Conservation (phyloP, 92 coral and sea anemone species). For the Phymanthus crucifer region DNA sequence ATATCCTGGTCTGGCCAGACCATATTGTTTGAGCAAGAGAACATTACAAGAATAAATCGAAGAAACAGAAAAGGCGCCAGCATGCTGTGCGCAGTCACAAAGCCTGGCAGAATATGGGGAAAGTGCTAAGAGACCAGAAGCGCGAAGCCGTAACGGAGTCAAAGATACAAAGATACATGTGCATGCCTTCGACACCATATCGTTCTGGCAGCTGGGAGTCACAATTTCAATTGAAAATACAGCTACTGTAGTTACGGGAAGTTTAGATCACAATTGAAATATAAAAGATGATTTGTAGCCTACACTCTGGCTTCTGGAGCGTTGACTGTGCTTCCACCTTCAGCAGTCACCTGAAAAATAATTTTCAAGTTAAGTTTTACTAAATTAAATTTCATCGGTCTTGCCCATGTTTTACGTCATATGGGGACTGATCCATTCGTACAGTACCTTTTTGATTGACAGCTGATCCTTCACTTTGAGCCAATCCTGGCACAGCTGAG, state of each 20-base stretch:
- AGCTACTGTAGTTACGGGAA: not conserved
- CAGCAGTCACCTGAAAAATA: slow-evolving; percentile 37
- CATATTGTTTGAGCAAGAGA: too few relatives aligned
- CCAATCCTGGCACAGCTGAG: slow-evolving; percentile 83
- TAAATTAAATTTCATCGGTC: not conserved
- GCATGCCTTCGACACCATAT: too few relatives aligned
- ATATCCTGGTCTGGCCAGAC: too few relatives aligned
- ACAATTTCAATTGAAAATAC: not conserved
- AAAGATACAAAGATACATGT: too few relatives aligned
- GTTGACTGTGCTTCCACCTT: slow-evolving; percentile 47
- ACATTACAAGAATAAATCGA: too few relatives aligned
- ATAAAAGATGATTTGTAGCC: slow-evolving; percentile 4
- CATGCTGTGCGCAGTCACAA: too few relatives aligned
- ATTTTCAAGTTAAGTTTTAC: not conserved
- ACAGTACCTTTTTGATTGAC: slow-evolving; percentile 70
- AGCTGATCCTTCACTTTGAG: slow-evolving; percentile 80
- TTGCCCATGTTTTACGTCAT: not conserved
- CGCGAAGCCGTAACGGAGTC: too few relatives aligned
- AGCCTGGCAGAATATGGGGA: too few relatives aligned
- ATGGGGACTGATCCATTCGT: not conserved
- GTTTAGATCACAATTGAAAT: not conserved
- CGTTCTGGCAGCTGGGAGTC: too few relatives aligned
- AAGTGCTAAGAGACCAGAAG: too few relatives aligned
- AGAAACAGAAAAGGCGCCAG: too few relatives aligned
- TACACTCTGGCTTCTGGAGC: slow-evolving; percentile 66